A percentile compares a stretch with the other conserved stretches of the same genome.
Evolutionary conservation across 2,113 vertebrate species (phyloP).

Genomic region (Thymallus thymallus): DNA sequence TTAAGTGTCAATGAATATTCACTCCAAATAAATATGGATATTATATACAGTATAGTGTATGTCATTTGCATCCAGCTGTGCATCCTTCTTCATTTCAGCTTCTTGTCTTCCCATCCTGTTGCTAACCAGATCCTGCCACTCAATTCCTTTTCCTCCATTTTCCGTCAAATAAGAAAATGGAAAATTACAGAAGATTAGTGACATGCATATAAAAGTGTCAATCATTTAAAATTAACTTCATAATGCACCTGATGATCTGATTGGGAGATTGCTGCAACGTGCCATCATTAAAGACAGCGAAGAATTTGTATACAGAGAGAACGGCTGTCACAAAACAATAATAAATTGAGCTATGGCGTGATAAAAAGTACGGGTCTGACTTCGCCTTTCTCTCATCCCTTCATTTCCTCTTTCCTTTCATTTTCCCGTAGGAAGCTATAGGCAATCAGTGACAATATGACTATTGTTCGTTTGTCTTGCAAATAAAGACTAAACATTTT

Average conservation of each 20-base stretch:
- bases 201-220: slow-evolving; percentile 73
- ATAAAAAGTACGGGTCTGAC: slow-evolving; percentile 31
- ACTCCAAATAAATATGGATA: no score
- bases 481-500: slow-evolving; percentile 23
- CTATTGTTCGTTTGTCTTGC: slow-evolving; percentile 15
- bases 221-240: slow-evolving; percentile 77
- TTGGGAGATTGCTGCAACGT: slow-evolving; percentile 59
- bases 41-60: no score
- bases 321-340: slow-evolving; percentile 37
- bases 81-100: neutral
- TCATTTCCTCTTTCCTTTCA: neutral
- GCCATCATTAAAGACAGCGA: slow-evolving; percentile 55
- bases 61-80: no score
- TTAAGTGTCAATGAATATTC: no score
- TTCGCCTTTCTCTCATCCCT: slow-evolving; percentile 13
- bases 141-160: slow-evolving; percentile 26
- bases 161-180: slow-evolving; percentile 45
- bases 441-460: slow-evolving; percentile 30
- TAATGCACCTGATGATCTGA: slow-evolving; percentile 62
- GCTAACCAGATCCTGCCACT: neutral
- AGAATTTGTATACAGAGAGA: slow-evolving; percentile 30
- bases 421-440: slow-evolving; percentile 16
- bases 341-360: slow-evolving; percentile 22
- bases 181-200: slow-evolving; percentile 64
- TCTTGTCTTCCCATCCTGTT: neutral